Conservation (phyloP, 2,113 vertebrate species). For the Ameiurus melas region DNA sequence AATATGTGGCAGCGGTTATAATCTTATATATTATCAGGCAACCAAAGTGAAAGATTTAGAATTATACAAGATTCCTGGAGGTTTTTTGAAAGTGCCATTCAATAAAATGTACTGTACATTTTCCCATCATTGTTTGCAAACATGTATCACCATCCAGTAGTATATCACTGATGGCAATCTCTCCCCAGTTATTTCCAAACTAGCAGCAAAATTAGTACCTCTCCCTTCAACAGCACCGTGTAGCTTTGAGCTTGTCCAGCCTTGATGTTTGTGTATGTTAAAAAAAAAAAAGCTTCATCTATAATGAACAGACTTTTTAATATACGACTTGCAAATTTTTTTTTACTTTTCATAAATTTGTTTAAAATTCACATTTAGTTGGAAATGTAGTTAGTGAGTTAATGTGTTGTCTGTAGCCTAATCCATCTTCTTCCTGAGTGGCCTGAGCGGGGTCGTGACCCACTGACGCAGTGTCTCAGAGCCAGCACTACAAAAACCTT, state of each 20-base stretch:
- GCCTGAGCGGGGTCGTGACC: constrained; percentile 80
- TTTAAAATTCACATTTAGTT: not conserved
- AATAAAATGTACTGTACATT: not conserved
- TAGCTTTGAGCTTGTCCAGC: not conserved
- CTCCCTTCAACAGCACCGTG: not conserved
- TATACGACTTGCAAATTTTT: too few relatives aligned
- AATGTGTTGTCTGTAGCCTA: constrained; percentile 65
- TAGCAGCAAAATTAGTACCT: not conserved
- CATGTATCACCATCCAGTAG: too few relatives aligned
- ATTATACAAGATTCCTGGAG: not conserved
- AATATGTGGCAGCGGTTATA: not conserved
- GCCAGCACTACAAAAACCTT: constrained; percentile 79
- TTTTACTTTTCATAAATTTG: not conserved
- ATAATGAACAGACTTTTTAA: not conserved
- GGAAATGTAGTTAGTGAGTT: not conserved
- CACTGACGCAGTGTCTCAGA: constrained; percentile 81
- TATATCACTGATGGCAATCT: not conserved
- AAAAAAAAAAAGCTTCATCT: not conserved
- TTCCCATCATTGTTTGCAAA: not conserved
- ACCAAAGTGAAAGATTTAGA: not conserved
- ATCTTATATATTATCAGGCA: too few relatives aligned
- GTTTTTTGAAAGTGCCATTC: not conserved
- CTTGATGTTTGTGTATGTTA: not conserved
- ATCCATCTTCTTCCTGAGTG: constrained; percentile 77
- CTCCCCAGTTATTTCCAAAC: not conserved